phyloP scores from a whole-genome alignment of 2,888 invertebrate genomes.

The Agrochola lota region DNA sequence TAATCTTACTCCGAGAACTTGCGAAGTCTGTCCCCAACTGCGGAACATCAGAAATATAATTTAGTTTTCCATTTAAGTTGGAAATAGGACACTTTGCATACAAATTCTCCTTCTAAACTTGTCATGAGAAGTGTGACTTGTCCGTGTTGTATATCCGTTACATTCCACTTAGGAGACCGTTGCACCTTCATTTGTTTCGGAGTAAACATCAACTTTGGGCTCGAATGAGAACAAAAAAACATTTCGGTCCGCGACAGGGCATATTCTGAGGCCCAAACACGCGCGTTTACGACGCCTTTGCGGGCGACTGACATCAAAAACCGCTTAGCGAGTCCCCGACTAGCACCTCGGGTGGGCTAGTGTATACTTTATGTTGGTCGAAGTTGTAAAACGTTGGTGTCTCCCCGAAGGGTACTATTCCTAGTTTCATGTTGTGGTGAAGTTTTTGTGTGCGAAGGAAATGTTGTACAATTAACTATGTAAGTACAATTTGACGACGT shows the following conservation, averaged over 20 bases:
- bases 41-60: slow-evolving; percentile 70
- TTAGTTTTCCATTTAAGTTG: slow-evolving; percentile 71
- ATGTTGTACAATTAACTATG: slow-evolving; percentile 70
- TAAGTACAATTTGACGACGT: slow-evolving; percentile 72
- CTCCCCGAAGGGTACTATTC: slow-evolving; percentile 70
- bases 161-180: slow-evolving; percentile 66
- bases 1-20: slow-evolving; percentile 66
- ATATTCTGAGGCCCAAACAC: slow-evolving; percentile 69
- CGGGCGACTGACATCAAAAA: slow-evolving; percentile 82
- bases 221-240: slow-evolving; percentile 73
- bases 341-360: slow-evolving; percentile 74
- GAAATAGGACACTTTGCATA: slow-evolving; percentile 68
- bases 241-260: slow-evolving; percentile 67
- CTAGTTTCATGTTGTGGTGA: slow-evolving; percentile 70
- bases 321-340: slow-evolving; percentile 81
- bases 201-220: slow-evolving; percentile 69
- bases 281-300: slow-evolving; percentile 79
- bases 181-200: slow-evolving; percentile 76
- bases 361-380: slow-evolving; percentile 75
- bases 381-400: slow-evolving; percentile 76
- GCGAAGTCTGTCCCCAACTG: slow-evolving; percentile 61
- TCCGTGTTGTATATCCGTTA: slow-evolving; percentile 60
- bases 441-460: slow-evolving; percentile 69
- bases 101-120: slow-evolving; percentile 67
- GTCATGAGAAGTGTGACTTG: slow-evolving; percentile 62